Evolutionary conservation across 2,797 vertebrate genomes (phyloP).

Genomic region (Tenualosa thibaudeaui): DNA sequence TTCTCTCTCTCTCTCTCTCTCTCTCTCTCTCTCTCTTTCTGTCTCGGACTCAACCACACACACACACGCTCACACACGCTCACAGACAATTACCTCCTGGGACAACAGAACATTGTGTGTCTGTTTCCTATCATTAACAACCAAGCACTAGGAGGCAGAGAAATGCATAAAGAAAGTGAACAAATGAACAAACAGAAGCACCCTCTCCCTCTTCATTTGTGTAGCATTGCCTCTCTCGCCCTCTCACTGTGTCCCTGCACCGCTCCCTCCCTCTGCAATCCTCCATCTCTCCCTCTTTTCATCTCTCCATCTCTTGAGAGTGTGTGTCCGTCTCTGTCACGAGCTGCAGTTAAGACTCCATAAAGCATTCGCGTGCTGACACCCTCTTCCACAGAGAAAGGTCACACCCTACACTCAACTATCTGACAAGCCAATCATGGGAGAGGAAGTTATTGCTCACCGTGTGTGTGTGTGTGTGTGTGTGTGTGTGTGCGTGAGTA

Average conservation of each 20-base stretch:
- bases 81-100: not conserved
- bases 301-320: not conserved
- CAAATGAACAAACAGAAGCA: not conserved
- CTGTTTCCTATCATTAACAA: not conserved
- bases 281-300: not conserved
- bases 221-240: not conserved
- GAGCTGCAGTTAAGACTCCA: not conserved
- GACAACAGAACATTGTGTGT: not conserved
- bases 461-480: constrained; percentile 15
- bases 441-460: not conserved
- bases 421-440: not conserved
- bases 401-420: not conserved
- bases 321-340: constrained; percentile 10
- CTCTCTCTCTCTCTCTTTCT: too few species aligned
- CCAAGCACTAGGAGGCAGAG: not conserved
- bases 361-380: not conserved
- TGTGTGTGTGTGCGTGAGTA: not conserved
- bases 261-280: not conserved
- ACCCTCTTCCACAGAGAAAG: not conserved
- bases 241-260: not conserved
- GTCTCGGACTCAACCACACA: not conserved
- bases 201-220: not conserved
- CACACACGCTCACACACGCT: constrained; percentile 30
- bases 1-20: too few species aligned
- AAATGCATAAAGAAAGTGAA: not conserved